Base-by-base conservation (phyloP, 2,113 vertebrate species). In the Antennarius striatus region DNA sequence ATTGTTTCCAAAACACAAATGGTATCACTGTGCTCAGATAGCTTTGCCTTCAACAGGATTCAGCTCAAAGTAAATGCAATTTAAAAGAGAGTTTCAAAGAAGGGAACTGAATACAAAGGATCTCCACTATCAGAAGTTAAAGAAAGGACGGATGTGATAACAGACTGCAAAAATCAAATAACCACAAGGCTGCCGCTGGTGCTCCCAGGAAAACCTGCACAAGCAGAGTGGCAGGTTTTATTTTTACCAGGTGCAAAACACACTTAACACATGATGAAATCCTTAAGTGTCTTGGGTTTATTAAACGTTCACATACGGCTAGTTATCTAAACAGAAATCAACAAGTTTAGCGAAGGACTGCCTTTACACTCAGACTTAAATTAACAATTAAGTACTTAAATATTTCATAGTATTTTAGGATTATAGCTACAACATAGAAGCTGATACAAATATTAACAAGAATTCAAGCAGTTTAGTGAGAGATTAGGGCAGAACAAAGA, bases 1-100 rank as follows among this genome's bases (percentile, higher is more conserved):
- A 46, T 5, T 40, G 39, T 66, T 75, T 78, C 48, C 61, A 60
- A 63, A 76, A 81, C 65, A 81, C 28, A 10, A 15, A 2, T 40
- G 46, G 47, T 42, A 56, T 46, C 22, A 36, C 5, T 46, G 30
- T 49, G 16, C 13, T 71, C 6, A 29, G 36, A 54, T 51, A n/a
- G 47, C 47, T 16, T 51, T n/a, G 43, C 42, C 10, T 22, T 43
- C 62, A 68, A 28, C 15, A 48, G 5, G 39, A 8, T 5, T 60
- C 3, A 64, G n/a, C 28, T 63, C 10, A 1, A 61, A 46, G 52
- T 29, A 29, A 16, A 47, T 5, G 9, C 46, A 3, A 43, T 45
- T 71, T 28, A 56, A 72, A 68, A 61, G 22, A 36, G 32, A 36
- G 7, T 36, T 14, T 7, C 54, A 43, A 43, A 7, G 42, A 43